phyloP scores from a whole-genome alignment of 2,113 vertebrate species.

The Cyrtonyx montezumae region DNA sequence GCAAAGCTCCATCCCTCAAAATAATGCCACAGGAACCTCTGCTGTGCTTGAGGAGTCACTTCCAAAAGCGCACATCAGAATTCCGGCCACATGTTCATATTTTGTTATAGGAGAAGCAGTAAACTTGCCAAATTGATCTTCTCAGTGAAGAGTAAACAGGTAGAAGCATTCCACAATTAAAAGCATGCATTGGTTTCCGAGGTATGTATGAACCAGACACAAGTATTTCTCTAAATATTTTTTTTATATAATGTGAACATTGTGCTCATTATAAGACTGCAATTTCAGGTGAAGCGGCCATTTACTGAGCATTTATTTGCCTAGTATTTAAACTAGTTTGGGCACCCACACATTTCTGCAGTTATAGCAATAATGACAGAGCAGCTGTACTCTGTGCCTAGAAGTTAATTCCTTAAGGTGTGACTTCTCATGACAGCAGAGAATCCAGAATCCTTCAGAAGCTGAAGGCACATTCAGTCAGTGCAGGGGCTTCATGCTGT shows the following conservation, averaged over 20 bases:
- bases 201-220: background rate
- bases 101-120: background rate
- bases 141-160: slow-evolving; percentile 6
- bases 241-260: background rate
- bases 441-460: background rate
- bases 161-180: background rate
- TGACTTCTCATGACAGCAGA: background rate
- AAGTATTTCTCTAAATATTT: background rate
- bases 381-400: background rate
- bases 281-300: background rate
- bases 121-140: slow-evolving; percentile 12
- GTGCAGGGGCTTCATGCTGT: background rate
- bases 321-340: background rate
- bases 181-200: slow-evolving; percentile 5
- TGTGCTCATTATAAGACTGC: background rate
- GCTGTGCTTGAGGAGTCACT: background rate
- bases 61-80: background rate
- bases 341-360: background rate
- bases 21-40: background rate
- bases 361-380: background rate
- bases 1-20: background rate
- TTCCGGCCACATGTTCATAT: background rate
- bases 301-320: background rate
- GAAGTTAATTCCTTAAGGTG: background rate
- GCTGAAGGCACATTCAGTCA: background rate